Evolutionary conservation across 2,888 invertebrate genomes (phyloP), one percentile per base, ranked within the genome.

Genomic region (Falcaria lacertinaria): DNA sequence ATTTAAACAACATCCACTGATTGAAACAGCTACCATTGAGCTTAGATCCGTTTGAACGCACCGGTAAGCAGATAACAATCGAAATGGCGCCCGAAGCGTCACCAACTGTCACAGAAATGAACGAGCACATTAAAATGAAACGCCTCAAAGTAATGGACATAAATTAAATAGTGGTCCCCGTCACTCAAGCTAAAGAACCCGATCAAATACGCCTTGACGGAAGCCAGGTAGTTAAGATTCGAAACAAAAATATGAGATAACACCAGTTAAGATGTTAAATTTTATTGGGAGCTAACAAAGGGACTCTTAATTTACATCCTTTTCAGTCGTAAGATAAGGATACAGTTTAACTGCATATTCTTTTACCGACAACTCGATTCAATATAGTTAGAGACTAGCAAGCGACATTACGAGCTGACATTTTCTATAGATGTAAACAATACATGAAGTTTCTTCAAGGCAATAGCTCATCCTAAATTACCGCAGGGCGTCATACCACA

Each of bases 151-250:
- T 77, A 83, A 75, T 77, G 70, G 78, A 82, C 84, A 88, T 89
- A 89, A 89, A 88, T 89, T 87, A 88, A 79, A 80, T 73, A 74
- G 83, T 69, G 81, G 66, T 82, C 74, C 74, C 79, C 70, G 87
- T 87, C 88, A 87, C 68, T 88, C 86, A 87, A 75, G 66, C 50
- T 63, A 61, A 73, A 78, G 80, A 76, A 75, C 68, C 69, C 68
- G 56, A 67, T 74, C 76, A 74, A 69, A 80, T 74, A 77, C 65
- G 58, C 65, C 67, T 60, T 79, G 82, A 79, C 87, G 82, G 86
- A 86, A 88, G 86, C 83, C 88, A 88, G 88, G 88, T 88, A 88
- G 87, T 87, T 78, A 83, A 87, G 87, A 87, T 88, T 64, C 62
- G 56, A 79, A 82, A 86, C 82, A 80, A 82, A 84, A 86, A 80